Evolutionary conservation across 2,113 vertebrate genomes (phyloP).

Genomic region (Boleophthalmus pectinirostris): DNA sequence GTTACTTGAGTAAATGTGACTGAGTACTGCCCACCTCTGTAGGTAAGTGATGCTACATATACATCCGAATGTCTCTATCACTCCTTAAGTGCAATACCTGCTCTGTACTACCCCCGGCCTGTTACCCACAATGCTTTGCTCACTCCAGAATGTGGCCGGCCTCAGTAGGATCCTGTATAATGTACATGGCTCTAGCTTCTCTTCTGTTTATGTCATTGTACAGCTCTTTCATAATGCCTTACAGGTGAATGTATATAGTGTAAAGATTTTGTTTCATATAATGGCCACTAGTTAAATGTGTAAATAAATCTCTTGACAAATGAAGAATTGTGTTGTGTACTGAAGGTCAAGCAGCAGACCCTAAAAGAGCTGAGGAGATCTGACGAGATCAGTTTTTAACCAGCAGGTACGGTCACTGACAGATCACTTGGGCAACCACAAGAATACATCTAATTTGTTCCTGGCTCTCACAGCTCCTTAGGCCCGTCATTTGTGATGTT

Average conservation of each 20-base stretch:
- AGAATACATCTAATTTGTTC: no score
- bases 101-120: background rate
- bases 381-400: no score
- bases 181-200: slow-evolving; percentile 12
- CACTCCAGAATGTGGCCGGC: slow-evolving; percentile 16
- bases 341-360: no score
- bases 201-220: slow-evolving; percentile 40
- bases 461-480: no score
- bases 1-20: no score
- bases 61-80: background rate
- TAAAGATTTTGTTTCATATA: slow-evolving; percentile 64
- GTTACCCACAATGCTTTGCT: slow-evolving; percentile 14
- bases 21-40: background rate
- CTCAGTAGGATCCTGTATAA: background rate
- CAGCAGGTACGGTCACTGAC: no score
- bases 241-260: slow-evolving; percentile 66
- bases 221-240: slow-evolving; percentile 57
- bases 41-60: background rate
- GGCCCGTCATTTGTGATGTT: no score
- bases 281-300: slow-evolving; percentile 61
- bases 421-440: no score
- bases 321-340: fast-evolving
- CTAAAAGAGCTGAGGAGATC: no score
- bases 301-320: slow-evolving; percentile 69
- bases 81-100: slow-evolving; percentile 8